phyloP scores from a whole-genome alignment of 2,888 invertebrate genomes.

The Nysson spinosus region DNA sequence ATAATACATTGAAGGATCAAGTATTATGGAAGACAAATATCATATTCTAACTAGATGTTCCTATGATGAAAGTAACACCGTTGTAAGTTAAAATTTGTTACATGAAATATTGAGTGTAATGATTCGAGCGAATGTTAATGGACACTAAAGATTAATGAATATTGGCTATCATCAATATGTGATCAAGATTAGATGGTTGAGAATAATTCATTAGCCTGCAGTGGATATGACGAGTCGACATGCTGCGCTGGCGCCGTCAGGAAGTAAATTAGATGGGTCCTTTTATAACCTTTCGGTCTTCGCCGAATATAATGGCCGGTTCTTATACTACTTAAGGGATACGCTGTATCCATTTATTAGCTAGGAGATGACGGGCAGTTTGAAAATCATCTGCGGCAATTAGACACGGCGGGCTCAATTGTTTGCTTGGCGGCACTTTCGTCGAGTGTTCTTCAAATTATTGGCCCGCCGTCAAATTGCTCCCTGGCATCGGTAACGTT shows the following conservation, averaged over 20 bases:
- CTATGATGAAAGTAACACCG: neutral
- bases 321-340: conserved; percentile 47
- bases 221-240: conserved; percentile 30
- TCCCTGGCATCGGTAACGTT: conserved; percentile 35
- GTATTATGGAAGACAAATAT: neutral
- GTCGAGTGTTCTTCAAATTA: conserved; percentile 55
- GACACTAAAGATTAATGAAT: no score
- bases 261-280: conserved; percentile 57
- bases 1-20: neutral
- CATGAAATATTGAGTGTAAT: no score
- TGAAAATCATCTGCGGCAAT: conserved; percentile 65
- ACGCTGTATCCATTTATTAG: conserved; percentile 62
- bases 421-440: conserved; percentile 69
- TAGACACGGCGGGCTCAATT: conserved; percentile 62
- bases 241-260: conserved; percentile 42
- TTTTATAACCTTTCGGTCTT: conserved; percentile 49
- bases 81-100: no score
- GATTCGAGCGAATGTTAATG: no score
- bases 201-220: neutral
- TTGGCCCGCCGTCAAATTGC: conserved; percentile 44
- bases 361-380: conserved; percentile 49
- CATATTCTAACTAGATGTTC: neutral
- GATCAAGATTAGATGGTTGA: neutral
- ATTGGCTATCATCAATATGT: neutral
- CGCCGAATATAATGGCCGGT: conserved; percentile 48